phyloP scores from a whole-genome alignment of 1,140 invertebrate genomes.

The Yoshiicerus persimilis region DNA sequence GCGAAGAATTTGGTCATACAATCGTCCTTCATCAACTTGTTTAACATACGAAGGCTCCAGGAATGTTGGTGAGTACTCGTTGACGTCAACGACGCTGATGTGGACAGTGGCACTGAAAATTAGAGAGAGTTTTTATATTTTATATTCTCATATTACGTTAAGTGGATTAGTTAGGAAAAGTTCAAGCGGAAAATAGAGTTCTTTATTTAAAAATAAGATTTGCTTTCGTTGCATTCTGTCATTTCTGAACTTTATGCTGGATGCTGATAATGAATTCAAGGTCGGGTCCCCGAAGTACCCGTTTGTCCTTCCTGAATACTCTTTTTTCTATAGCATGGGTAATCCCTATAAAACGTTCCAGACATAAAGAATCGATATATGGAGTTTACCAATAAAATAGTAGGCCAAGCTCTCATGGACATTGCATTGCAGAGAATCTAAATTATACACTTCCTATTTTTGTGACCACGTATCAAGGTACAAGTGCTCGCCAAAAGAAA shows the following conservation, averaged over 20 bases:
- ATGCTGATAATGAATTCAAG: neutral
- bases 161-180: neutral
- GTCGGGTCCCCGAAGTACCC: neutral
- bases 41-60: conserved; percentile 83
- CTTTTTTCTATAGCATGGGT: neutral
- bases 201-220: neutral
- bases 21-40: conserved; percentile 84
- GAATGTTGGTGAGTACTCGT: conserved; percentile 89
- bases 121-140: conserved; percentile 41
- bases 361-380: neutral
- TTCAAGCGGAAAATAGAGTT: neutral
- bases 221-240: neutral
- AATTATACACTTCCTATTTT: neutral
- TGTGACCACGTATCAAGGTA: neutral
- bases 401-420: neutral
- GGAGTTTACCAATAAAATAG: neutral
- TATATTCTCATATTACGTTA: neutral
- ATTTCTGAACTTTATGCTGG: neutral
- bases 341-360: neutral
- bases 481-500: neutral
- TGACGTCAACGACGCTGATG: conserved; percentile 92
- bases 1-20: conserved; percentile 85
- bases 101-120: conserved; percentile 82
- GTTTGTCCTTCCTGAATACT: neutral
- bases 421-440: neutral